Percentiles rank a stretch among this genome's conserved stretches.
Conservation (phyloP, 2,113 vertebrate genomes). For the Solea solea region DNA sequence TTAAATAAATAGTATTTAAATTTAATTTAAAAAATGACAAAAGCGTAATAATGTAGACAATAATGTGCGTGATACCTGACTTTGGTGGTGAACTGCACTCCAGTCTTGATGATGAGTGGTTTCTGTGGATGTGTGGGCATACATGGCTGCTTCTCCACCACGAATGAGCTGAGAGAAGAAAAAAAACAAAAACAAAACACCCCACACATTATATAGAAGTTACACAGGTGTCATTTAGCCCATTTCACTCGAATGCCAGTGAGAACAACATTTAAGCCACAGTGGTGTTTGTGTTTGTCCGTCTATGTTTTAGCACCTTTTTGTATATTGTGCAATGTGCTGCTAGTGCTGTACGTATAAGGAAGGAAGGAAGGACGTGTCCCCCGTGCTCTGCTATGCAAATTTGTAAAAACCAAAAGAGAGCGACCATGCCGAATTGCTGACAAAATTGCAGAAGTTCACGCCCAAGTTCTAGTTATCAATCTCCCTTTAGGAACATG, state of each 20-base stretch:
- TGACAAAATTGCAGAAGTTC: too few species aligned
- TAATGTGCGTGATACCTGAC: slow-evolving; percentile 85
- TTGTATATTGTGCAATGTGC: not conserved
- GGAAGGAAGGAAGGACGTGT: not conserved
- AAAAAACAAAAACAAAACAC: not conserved
- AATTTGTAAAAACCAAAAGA: too few species aligned
- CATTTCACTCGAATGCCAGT: not conserved
- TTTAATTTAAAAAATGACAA: too few species aligned
- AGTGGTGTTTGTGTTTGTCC: not conserved
- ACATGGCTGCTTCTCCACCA: slow-evolving; percentile 97
- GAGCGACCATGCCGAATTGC: too few species aligned
- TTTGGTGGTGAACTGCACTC: slow-evolving; percentile 96
- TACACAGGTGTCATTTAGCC: not conserved
- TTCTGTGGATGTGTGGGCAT: slow-evolving; percentile 97
- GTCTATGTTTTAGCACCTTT: not conserved
- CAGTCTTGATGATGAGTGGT: slow-evolving; percentile 95
- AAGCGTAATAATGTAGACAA: too few species aligned
- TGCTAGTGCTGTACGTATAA: not conserved
- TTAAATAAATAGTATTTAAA: too few species aligned
- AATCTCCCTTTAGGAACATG: too few species aligned
- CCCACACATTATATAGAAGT: not conserved
- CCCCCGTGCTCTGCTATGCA: too few species aligned
- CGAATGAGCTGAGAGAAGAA: slow-evolving; percentile 86
- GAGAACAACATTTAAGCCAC: not conserved
- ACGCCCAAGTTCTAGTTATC: too few species aligned